phyloP scores from a whole-genome alignment of 2,888 invertebrate genomes.

The Bedellia somnulentella region DNA sequence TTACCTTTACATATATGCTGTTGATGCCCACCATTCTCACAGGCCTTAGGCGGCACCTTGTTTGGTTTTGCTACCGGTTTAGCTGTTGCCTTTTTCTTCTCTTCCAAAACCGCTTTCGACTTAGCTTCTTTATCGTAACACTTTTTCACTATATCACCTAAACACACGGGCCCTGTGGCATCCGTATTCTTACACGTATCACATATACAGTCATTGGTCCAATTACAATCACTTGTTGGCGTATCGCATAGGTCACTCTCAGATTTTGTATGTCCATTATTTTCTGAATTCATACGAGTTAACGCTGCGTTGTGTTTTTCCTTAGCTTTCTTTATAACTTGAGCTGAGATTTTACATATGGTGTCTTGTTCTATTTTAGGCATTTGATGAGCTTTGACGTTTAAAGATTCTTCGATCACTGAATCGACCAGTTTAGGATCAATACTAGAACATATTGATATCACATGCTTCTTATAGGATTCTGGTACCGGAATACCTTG shows the following conservation, averaged over 20 bases:
- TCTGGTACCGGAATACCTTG: conserved; percentile 42
- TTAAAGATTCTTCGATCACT: conserved; percentile 26
- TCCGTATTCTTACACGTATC: conserved; percentile 28
- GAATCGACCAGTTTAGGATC: conserved; percentile 38
- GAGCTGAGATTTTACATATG: conserved; percentile 41
- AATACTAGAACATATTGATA: conserved; percentile 39
- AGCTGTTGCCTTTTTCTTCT: conserved; percentile 17
- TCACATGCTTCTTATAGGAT: conserved; percentile 39
- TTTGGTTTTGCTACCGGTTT: conserved; percentile 11
- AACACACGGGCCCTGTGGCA: conserved; percentile 16
- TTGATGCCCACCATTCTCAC: conserved; percentile 39
- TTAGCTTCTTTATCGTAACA: conserved; percentile 20
- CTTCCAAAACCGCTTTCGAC: conserved; percentile 15
- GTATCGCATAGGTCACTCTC: conserved; percentile 43
- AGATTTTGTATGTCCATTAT: conserved; percentile 34
- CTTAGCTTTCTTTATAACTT: conserved; percentile 37
- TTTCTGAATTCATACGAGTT: conserved; percentile 18
- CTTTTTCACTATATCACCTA: conserved; percentile 30
- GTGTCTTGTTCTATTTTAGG: conserved; percentile 16
- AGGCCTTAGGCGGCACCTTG: conserved; percentile 25
- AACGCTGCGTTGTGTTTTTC: conserved; percentile 43
- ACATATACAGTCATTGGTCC: conserved; percentile 42
- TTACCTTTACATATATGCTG: conserved; percentile 51
- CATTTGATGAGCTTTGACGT: conserved; percentile 5
- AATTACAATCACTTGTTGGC: conserved; percentile 38